Base-by-base conservation (phyloP, 1,140 invertebrate species). In the Orius insidiosus region DNA sequence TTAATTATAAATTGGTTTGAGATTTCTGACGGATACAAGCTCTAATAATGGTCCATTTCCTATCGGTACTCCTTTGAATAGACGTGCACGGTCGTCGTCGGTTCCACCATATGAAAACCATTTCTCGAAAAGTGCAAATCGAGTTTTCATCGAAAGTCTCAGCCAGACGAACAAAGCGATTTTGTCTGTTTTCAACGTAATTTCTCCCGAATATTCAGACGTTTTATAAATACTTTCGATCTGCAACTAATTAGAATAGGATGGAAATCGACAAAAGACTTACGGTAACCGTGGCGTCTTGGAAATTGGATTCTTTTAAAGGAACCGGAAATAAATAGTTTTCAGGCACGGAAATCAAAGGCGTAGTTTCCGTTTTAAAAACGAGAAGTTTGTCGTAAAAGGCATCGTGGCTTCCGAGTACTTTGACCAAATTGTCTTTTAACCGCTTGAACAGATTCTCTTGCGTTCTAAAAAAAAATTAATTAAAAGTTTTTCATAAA, bases 121-220 rank as follows among this genome's bases (percentile, higher is more conserved):
- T 80, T 80, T 52, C 75, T 67, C 3, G 71, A 74, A 58, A 80
- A 80, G 43, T 56, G 58, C 3, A 74, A 75, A 33, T 51, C 45
- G 41, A 60, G 54, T 13, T 59, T 9, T 53, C 52, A 8, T 37
- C 14, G 10, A 30, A 30, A 0, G 63, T 53, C 48, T 78, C 5
- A 80, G 48, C 71, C 74, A 78, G 0, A 78, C 71, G 57, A 80
- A 81, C n/a, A 71, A 60, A 30, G 72, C 69, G 43, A 75, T 62
- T 7, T 59, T 56, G 38, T 67, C 52, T 6, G 70, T 66, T 14
- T 45, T 53, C 24, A 78, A 11, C 10, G 38, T 50, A 6, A 56
- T 41, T 10, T 32, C 32, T 10, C 35, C 15, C n/a, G 15, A 14
- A 4, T 41, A 30, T 9, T 36, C 41, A n/a, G 16, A 11, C 4